Evolutionary conservation across 1,140 invertebrate genomes (phyloP), one percentile per base, ranked within the genome.

Genomic region (Ptiloglossa arizonensis): DNA sequence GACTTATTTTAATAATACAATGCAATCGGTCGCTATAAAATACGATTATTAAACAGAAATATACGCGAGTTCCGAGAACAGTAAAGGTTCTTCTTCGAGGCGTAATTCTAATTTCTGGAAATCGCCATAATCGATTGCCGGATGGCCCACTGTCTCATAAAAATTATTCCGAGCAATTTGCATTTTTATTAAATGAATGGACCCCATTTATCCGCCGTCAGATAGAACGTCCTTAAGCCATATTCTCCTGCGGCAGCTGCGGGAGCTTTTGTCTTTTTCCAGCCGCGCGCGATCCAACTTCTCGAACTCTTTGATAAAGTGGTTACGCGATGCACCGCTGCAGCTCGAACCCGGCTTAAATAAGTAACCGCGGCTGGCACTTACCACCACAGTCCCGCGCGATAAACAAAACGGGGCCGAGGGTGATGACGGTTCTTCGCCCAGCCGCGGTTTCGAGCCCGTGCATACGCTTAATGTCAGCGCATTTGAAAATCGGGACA

Each of bases 401-500:
- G 44, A 50, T 59, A 72, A 72, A 72, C 69, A 62, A 60, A 72
- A 72, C 32, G 57, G n/a, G 17, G 35, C 9, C 32, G 60, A 46
- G 77, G 48, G 56, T 75, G 77, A 38, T 44, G 35, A n/a, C 19
- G 19, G 57, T 52, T 27, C 9, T 2, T 59, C 5, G 29, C 41
- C 48, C 32, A 11, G 44, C 29, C n/a, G 29, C 59, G 24, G 44
- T 74, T 66, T 22, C 71, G 62, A 74, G 62, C 5, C 27, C 41
- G 8, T 15, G 48, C 71, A 74, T 48, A 75, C 41, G 74, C 67
- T 76, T 77, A 77, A 71, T 71, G 74, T 77, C 74, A 71, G 74
- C 67, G 67, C 44, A 57, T 77, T 71, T 77, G 74, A 77, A 77
- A 77, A 77, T 77, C 74, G 52, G 74, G 74, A 77, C 74, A 77